Base-by-base conservation (phyloP, 2,888 invertebrate genomes). In the Caenorhabditis becei region DNA sequence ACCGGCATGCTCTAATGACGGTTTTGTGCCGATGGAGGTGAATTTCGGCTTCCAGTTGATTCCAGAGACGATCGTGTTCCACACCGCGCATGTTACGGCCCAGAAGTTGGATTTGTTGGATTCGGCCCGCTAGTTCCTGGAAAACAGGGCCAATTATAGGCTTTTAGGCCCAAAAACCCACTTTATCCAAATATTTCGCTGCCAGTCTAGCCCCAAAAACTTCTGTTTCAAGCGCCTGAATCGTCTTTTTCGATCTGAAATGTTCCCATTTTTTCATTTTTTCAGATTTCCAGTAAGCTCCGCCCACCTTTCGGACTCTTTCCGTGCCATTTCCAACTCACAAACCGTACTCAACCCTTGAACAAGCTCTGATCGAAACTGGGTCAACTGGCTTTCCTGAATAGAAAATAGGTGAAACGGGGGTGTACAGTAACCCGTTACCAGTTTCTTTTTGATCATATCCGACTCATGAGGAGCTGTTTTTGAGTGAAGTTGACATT, bases 41-140 rank as follows among this genome's bases (percentile, higher is more conserved):
- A 88, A 96, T 96, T 92, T 96, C 95, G 0, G 95, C 95, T 91
- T 96, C 95, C 87, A 96, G 93, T 93, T 95, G 94, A 83, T 95
- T 93, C 94, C 94, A 95, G 7, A 96, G 92, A 58, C 95, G 94
- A 91, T 95, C 95, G 87, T 95, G 93, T 49, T 95, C 94, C 83
- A 95, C 94, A 1, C 95, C 94, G 51, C 94, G 93, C 94, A 95
- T 94, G 91, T 95, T 95, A 35, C 95, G 93, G 1, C 94, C 95
- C 83, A 96, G 92, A 65, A 96, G 92, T 91, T 96, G 96, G 84
- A 96, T 93, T 92, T 96, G 96, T 91, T 96, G 95, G 92, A 96
- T 96, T 89, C 89, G 66, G 20, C 89, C 90, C 5, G 91, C 90
- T 35, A 91, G 77, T 49, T 88, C 89, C 84, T 63, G 11, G 77